A percentile compares a stretch with the other conserved stretches of the same genome.
phyloP scores from a whole-genome alignment of 1,140 invertebrate genomes.

The Glossosoma conforme region DNA sequence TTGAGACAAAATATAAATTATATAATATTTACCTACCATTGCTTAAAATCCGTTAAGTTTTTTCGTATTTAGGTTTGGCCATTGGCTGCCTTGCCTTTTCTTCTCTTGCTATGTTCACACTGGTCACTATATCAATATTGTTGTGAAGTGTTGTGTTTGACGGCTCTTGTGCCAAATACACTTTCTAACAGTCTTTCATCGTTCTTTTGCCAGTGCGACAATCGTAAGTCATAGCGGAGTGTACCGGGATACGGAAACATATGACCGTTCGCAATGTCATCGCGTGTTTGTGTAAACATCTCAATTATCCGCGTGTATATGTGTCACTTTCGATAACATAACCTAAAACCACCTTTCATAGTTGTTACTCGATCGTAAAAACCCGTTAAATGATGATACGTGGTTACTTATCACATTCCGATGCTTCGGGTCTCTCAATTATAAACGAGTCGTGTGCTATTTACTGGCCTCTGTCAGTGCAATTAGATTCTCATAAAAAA shows the following conservation, averaged over 20 bases:
- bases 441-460: no score
- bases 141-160: neutral
- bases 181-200: conserved; percentile 1
- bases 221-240: neutral
- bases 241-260: neutral
- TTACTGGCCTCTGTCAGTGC: no score
- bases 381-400: conserved; percentile 4
- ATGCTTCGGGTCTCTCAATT: no score
- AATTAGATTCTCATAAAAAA: no score
- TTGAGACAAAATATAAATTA: no score
- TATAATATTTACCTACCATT: no score
- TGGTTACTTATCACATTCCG: no score
- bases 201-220: neutral
- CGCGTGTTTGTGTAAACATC: neutral
- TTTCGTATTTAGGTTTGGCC: no score
- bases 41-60: no score
- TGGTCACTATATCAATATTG: neutral
- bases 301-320: conserved; percentile 1
- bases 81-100: no score
- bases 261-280: neutral
- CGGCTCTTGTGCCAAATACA: conserved; percentile 1
- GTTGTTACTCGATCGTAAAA: conserved; percentile 1
- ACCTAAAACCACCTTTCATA: neutral
- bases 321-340: conserved; percentile 10
- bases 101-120: conserved; percentile 3